Evolutionary conservation across 2,113 vertebrate genomes (phyloP), one percentile per base, ranked within the genome.

Genomic region (Leuciscus idus): DNA sequence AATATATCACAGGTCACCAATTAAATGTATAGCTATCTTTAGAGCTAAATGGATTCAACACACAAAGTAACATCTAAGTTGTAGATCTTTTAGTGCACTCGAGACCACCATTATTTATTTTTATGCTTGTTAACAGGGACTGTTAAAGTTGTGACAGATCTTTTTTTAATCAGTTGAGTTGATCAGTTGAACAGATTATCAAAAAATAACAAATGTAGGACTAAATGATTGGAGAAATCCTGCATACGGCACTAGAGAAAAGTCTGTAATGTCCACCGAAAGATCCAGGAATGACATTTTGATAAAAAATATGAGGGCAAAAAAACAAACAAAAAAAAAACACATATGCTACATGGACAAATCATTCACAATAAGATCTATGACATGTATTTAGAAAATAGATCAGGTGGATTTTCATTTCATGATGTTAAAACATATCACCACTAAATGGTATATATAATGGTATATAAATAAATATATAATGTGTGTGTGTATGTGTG

Each of bases 1-100:
- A 90, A 91, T 93, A 92, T 94, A 93, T 93, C 93, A 94, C 93
- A 93, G 93, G 90, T 90, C 84, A 81, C 64, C 84, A 85, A 28
- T 76, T 78, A 55, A 59, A 85, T 12, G 76, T 57, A 80, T 68
- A 28, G 39, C n/a, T 50, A 76, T 73, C 46, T n/a, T 4, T 55
- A 55, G 26, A 50, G 23, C 68, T 39, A 72, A 43, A 55, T 28
- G 74, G 26, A 77, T 52, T 52, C 2, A 76, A 9, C 48, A 33
- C 46, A 46, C 11, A 57, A 3, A 1, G 50, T 52, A 52, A 75
- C 11, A 19, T n/a, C n/a, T 6, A 8, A 19, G 9, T 6, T 55
- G 26, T 7, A 46, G 72, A 26, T 75, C 2, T 46, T 28, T 48
- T 28, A 74, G 5, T 26, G 72, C 72, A 48, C 43, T n/a, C 39